Evolutionary conservation across 2,113 vertebrate species (phyloP), one percentile per base, ranked within the genome.

Genomic region (Neodon shergylaensis): DNA sequence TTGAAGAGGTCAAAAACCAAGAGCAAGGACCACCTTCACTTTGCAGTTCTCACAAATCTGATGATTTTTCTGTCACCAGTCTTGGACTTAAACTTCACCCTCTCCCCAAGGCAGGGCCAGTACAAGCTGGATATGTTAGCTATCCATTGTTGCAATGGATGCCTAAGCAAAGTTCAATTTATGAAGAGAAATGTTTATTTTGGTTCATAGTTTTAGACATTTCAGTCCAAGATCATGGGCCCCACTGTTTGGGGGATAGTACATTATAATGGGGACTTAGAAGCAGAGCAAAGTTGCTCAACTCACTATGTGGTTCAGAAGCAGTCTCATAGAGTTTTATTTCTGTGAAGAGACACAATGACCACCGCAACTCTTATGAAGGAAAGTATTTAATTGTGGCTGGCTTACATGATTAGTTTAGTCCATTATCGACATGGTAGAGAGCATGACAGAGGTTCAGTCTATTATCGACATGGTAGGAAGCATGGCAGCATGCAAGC

Each of bases 21-120:
- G 24, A 78, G n/a, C 21, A n/a, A 88, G 72, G 14, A 66, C 65
- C 96, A 91, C 72, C 12, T 13, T 95, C 12, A 70, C 90, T 94
- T 96, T 8, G 39, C 39, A 86, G 16, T 21, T 63, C 44, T 72
- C n/a, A 78, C 72, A 88, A 88, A 73, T 39, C 33, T 58, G 33
- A 58, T 66, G 79, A 31, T 10, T 72, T 76, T 77, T 86, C 63
- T 26, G 6, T 87, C 42, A 66, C 10, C 19, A 54, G 84, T 28
- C 33, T 78, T 72, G 16, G 33, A 44, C 17, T 93, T 96, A 54
- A 86, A 78, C 10, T 79, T n/a, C 5, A 74, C n/a, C 83, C 8
- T 96, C 19, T 92, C n/a, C 7, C 33, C 24, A 78, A 16, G 47
- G 3, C 22, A 92, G 49, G 13, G 52, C n/a, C 36, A 76, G 31